Conservation (phyloP, 1,140 invertebrate species). For the Panulirus ornatus region DNA sequence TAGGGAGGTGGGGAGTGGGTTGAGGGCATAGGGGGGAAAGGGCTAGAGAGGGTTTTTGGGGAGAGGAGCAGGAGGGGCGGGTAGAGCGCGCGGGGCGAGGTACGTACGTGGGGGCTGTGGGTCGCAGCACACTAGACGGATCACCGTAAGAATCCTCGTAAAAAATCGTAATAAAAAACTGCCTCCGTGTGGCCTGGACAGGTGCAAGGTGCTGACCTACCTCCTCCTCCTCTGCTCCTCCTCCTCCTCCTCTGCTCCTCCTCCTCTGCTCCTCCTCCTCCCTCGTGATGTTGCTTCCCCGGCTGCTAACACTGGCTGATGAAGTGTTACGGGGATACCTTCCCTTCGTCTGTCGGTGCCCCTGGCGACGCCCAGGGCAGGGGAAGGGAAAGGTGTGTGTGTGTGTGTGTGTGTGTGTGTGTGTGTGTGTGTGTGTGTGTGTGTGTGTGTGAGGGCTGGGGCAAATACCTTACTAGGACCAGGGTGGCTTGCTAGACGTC, state of each 20-base stretch:
- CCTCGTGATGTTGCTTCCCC: constrained; percentile 16
- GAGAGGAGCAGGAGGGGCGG: background rate
- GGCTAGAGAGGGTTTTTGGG: background rate
- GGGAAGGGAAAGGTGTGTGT: too few relatives aligned
- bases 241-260: background rate
- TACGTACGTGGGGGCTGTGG: background rate
- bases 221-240: background rate
- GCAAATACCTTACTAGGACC: too few relatives aligned
- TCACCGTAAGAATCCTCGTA: constrained; percentile 52
- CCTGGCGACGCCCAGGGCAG: too few relatives aligned
- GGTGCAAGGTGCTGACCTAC: constrained; percentile 47
- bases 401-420: too few relatives aligned
- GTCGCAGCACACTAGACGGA: constrained; percentile 40
- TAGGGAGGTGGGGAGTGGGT: background rate
- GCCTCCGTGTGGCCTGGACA: constrained; percentile 27
- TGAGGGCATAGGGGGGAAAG: background rate
- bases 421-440: too few relatives aligned
- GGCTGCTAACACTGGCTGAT: too few relatives aligned
- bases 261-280: constrained; percentile 1
- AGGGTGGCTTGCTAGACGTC: too few relatives aligned
- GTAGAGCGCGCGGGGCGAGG: background rate
- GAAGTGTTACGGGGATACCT: too few relatives aligned
- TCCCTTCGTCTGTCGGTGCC: too few relatives aligned
- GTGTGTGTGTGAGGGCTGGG: too few relatives aligned
- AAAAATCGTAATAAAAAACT: constrained; percentile 31